Evolutionary conservation across 2,888 invertebrate species (phyloP), one percentile per base, ranked within the genome.

Genomic region (Pseudolycoriella hygida): DNA sequence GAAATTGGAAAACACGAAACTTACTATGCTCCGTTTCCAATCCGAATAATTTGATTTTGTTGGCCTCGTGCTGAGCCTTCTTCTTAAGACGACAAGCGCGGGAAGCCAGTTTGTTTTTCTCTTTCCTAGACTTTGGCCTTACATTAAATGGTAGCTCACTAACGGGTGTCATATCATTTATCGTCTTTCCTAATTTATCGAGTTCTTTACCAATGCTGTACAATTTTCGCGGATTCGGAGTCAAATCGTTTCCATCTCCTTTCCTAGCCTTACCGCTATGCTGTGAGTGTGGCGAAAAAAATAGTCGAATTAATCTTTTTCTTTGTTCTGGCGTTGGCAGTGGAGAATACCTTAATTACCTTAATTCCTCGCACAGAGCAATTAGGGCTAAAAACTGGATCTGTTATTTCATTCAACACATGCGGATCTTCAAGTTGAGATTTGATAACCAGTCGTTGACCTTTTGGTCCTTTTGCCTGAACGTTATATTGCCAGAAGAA

Each of bases 401-500:
- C 96, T 42, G 90, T 88, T 44, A 92, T 78, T 61, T 84, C 82
- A 59, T 89, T 83, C 49, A 94, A 69, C 39, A 86, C 74, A 66
- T 96, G 93, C 8, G 96, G 94, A 68, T 96, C 92, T 58, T 85
- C 85, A 37, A 82, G 75, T 58, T 86, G 82, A 43, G 84, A 80
- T 63, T 86, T 82, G 55, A 89, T 72, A 42, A 87, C 79, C 49
- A 90, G 69, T 50, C 90, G 72, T 62, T 92, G 89, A 38, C 94
- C 93, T 68, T 97, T 93, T 4, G 96, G 93, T 2, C 97, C 94
- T 67, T 97, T 93, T 2, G 94, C 87, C 67, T 96, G 96, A 1
- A 94, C 90, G 69, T 97, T 97, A 64, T 97, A 97, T 63, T 96
- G 96, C 96, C 97, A 97, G 63, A 97, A 96, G 66, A 74, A 94